These are phyloP conservation scores for Zaprionus lineosus DNA, from an alignment of 2,888 invertebrate genomes.

Conservation along the genomic window DNA sequence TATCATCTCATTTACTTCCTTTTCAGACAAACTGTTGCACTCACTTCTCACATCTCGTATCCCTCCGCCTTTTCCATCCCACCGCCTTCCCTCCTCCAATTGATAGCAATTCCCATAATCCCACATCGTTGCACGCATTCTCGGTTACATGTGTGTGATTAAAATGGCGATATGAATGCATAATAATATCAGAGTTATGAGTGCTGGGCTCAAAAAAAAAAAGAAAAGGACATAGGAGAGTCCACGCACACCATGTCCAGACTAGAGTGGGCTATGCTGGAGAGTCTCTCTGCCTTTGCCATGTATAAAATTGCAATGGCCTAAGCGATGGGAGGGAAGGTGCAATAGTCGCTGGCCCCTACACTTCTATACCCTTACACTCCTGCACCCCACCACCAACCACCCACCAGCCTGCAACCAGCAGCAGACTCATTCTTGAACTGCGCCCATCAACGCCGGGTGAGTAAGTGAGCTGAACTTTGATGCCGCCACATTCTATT, in stretches of 20 bases:
- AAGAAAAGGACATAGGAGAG: conserved; percentile 7
- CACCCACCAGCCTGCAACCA: too few relatives aligned
- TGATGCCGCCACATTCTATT: conserved; percentile 79
- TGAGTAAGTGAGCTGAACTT: conserved; percentile 78
- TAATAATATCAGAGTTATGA: conserved; percentile 74
- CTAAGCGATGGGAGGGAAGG: conserved; percentile 54
- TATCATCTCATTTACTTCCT: neutral
- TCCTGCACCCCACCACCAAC: too few relatives aligned
- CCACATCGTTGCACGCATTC: conserved; percentile 40
- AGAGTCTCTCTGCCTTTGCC: conserved; percentile 20
- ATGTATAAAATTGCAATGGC: conserved; percentile 62
- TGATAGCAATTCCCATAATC: conserved; percentile 48
- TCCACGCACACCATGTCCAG: conserved; percentile 4
- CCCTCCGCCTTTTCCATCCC: neutral
- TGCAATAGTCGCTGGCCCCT: conserved; percentile 27
- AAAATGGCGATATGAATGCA: conserved; percentile 76
- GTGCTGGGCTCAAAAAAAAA: conserved; percentile 18
- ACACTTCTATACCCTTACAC: too few relatives aligned
- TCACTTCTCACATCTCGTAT: neutral
- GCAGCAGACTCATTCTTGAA: too few relatives aligned
- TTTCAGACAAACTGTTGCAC: conserved; percentile 27
- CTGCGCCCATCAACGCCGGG: conserved; percentile 68
- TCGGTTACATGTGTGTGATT: conserved; percentile 63
- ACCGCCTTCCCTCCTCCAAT: conserved; percentile 2
- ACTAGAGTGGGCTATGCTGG: neutral